A percentile compares a stretch with the other conserved stretches of the same genome.
These are phyloP conservation scores for Apostichopus californicus DNA, from an alignment of 35 echinoderm and acorn worm genomes.

Conservation along the genomic window DNA sequence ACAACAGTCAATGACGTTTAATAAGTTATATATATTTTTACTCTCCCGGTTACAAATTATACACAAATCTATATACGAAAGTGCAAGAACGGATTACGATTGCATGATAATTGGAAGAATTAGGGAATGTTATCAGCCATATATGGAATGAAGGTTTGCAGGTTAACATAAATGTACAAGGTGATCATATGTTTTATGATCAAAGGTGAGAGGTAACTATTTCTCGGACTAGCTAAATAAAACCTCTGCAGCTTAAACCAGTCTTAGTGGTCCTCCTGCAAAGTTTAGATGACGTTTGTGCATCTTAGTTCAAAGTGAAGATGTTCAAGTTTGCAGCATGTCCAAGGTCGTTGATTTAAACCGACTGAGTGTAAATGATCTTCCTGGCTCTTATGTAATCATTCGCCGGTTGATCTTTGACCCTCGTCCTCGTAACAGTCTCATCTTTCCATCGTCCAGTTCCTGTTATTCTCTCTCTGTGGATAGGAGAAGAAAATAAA, in stretches of 20 bases:
- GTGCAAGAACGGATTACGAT: not conserved
- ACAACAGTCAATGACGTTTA: no score
- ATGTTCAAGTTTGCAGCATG: not conserved
- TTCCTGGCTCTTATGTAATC: constrained; percentile 61
- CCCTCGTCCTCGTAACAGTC: not conserved
- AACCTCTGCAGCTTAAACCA: no score
- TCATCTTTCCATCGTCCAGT: constrained; percentile 15
- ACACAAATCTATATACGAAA: no score
- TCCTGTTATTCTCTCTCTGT: constrained; percentile 44
- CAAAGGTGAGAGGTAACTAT: no score
- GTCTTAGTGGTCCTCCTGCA: no score
- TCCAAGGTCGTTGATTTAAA: not conserved
- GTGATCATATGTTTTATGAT: no score
- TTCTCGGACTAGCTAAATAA: no score
- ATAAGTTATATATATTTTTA: no score
- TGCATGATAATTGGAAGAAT: not conserved
- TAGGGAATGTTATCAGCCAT: not conserved
- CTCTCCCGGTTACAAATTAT: no score
- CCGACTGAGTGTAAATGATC: constrained; percentile 55
- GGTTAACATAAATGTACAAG: no score
- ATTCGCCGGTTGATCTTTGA: constrained; percentile 29
- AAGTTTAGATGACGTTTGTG: no score
- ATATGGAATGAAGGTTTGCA: no score
- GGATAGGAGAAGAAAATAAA: not conserved
- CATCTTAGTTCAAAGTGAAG: not conserved